Base-by-base conservation (phyloP, 2,113 vertebrate genomes). In the Lichenostomus cassidix region DNA sequence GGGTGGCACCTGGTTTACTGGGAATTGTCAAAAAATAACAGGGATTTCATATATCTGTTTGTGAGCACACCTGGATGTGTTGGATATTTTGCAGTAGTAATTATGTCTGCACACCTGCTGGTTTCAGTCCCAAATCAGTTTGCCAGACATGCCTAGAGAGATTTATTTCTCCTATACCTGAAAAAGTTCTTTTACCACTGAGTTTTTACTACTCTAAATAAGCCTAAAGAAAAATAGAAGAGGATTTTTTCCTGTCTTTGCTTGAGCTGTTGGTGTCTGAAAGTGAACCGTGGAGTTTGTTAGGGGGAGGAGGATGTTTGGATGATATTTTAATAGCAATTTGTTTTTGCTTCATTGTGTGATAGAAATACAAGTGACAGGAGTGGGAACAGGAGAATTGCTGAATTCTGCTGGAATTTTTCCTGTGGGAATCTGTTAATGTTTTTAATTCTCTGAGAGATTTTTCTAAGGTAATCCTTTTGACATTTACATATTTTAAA, bases 341-440 rank as follows among this genome's bases (percentile, higher is more conserved):
- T 97, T 97, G 95, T 96, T 97, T 97, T 97, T 95, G 75, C 94
- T 93, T 96, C 95, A 16, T 94, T 59, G 96, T 97, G 96, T 93
- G 95, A 97, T 95, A 96, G 94, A 97, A 97, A 97, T 93, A 89
- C 87, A 93, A 96, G 86, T 96, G 97, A 97, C 96, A 97, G 94
- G 93, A 92, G 81, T 96, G 96, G 96, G 96, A 97, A 95, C 88
- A 91, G 65, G 96, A 93, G 95, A 87, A n/a, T 93, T 97, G 90
- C 78, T 96, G 96, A 89, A 95, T 97, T 95, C 95, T 95, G 83
- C 60, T 88, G 96, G 95, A 97, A 90, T 97, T 96, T 94, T 96
- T 97, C 96, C 96, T 97, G 88, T 97, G 96, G 97, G 97, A 97
- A 95, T 97, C 83, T 93, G 73, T 93, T 97, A 94, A 93, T 95